Conservation (phyloP, 2,113 vertebrate species). For the Brachionichthys hirsutus region DNA sequence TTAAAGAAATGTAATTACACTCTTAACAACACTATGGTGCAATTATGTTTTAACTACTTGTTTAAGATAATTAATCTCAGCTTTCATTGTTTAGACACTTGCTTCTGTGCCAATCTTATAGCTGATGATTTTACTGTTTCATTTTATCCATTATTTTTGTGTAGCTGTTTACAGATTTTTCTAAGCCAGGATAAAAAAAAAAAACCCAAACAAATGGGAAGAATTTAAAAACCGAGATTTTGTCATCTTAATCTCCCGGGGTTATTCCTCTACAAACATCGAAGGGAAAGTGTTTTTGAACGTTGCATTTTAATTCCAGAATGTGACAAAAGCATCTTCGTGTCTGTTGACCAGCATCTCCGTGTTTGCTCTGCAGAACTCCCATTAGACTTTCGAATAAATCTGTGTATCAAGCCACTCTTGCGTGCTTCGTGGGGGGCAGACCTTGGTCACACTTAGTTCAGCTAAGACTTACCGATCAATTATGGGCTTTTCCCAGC, state of each 20-base stretch:
- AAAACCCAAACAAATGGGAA: too few relatives aligned
- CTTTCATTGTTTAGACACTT: too few relatives aligned
- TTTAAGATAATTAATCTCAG: neutral
- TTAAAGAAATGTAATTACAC: neutral
- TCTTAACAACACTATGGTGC: too few relatives aligned
- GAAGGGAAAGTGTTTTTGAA: slow-evolving; percentile 5
- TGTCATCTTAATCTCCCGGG: neutral
- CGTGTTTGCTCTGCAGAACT: slow-evolving; percentile 50
- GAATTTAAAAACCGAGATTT: neutral
- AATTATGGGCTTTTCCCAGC: slow-evolving; percentile 85
- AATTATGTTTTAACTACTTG: slow-evolving; percentile 14
- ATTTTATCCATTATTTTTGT: slow-evolving; percentile 25
- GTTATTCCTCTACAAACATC: slow-evolving; percentile 7
- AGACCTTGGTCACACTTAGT: slow-evolving; percentile 74
- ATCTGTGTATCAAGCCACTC: slow-evolving; percentile 59
- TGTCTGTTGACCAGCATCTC: slow-evolving; percentile 5
- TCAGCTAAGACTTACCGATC: slow-evolving; percentile 85
- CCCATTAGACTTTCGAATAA: slow-evolving; percentile 53
- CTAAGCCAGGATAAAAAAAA: slow-evolving; percentile 7
- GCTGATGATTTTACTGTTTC: slow-evolving; percentile 17
- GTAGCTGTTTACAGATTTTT: slow-evolving; percentile 11
- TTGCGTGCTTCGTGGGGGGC: slow-evolving; percentile 72
- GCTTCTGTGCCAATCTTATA: slow-evolving; percentile 31
- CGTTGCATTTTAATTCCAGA: neutral
- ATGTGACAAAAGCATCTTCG: slow-evolving; percentile 10